phyloP scores from a whole-genome alignment of 2,888 invertebrate genomes.

The Acanthopleura granulata region DNA sequence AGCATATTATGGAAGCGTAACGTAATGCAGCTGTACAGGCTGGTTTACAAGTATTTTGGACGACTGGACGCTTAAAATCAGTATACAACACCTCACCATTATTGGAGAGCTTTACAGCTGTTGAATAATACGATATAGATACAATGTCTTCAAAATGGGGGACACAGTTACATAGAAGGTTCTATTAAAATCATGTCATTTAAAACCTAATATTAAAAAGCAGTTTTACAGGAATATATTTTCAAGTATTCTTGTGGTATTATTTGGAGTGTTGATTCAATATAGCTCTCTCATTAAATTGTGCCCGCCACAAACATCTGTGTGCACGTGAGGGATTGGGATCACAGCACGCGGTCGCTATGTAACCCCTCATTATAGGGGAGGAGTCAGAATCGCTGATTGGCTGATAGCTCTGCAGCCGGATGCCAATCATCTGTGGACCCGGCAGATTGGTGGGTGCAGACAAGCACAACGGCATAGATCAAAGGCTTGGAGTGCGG shows the following conservation, averaged over 20 bases:
- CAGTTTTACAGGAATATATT: not conserved
- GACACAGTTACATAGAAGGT: no score
- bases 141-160: no score
- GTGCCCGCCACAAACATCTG: no score
- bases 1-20: no score
- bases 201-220: not conserved
- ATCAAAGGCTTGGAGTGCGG: not conserved
- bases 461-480: not conserved
- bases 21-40: no score
- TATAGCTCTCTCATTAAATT: no score
- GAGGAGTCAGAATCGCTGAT: not conserved
- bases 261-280: not conserved
- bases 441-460: slow-evolving; percentile 3
- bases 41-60: no score
- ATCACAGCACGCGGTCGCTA: slow-evolving; percentile 13
- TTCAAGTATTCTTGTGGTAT: not conserved
- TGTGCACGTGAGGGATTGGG: not conserved
- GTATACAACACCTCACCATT: no score
- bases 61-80: no score
- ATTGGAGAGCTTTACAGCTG: no score
- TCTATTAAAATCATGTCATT: not conserved
- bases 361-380: not conserved
- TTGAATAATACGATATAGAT: no score
- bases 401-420: not conserved
- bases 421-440: not conserved